phyloP scores from a whole-genome alignment of 2,888 invertebrate genomes.

The Aphidoletes aphidimyza region DNA sequence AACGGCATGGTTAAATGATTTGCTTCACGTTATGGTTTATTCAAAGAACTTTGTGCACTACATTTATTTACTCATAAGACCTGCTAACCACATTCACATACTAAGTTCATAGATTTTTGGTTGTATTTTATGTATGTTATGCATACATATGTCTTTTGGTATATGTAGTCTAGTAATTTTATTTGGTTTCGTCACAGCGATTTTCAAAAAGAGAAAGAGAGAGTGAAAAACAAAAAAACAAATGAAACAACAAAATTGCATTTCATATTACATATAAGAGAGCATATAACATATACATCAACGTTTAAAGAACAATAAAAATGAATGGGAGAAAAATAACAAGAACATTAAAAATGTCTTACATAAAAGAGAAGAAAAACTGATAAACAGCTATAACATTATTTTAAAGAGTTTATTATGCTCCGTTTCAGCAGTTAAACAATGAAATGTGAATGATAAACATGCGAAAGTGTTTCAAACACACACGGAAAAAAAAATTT shows the following conservation, averaged over 20 bases:
- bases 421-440: not conserved
- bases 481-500: not conserved
- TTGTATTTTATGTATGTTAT: not conserved
- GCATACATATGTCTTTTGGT: too few relatives aligned
- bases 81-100: not conserved
- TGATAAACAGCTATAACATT: not conserved
- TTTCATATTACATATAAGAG: not conserved
- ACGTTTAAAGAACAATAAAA: not conserved
- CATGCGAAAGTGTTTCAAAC: not conserved
- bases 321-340: not conserved
- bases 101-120: not conserved
- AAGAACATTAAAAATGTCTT: not conserved
- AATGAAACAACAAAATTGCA: not conserved
- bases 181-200: too few relatives aligned
- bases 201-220: too few relatives aligned
- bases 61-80: conserved; percentile 28
- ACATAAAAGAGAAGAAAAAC: too few relatives aligned
- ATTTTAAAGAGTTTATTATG: not conserved
- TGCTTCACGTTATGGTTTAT: conserved; percentile 51
- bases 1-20: not conserved
- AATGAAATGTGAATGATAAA: not conserved
- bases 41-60: conserved; percentile 29
- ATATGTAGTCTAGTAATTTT: too few relatives aligned
- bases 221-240: too few relatives aligned
- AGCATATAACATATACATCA: too few relatives aligned